Conservation (phyloP, 37 sponge, comb jelly and placozoan genomes). For the Bolinopsis microptera region DNA sequence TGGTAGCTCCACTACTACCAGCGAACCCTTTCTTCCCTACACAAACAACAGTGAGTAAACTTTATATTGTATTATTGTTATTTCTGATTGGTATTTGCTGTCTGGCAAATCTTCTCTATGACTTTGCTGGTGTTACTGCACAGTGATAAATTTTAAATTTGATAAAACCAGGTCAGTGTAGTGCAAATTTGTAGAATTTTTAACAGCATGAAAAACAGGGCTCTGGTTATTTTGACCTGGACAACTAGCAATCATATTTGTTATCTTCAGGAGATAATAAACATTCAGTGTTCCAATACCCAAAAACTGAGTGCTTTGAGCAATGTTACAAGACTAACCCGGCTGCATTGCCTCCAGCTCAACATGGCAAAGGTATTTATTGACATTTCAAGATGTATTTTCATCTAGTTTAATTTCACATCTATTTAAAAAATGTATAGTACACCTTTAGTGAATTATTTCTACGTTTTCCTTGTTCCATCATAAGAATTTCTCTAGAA, state of each 20-base stretch:
- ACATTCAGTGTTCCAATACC: conserved; percentile 7
- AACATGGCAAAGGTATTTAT: neutral
- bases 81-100: too few species aligned
- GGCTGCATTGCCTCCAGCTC: neutral
- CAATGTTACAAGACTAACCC: neutral
- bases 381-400: too few species aligned
- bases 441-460: neutral
- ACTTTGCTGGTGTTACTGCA: too few species aligned
- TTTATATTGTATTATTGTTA: too few species aligned
- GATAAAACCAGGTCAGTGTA: too few species aligned
- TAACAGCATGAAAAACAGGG: too few species aligned
- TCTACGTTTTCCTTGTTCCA: too few species aligned
- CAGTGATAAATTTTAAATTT: too few species aligned
- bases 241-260: neutral
- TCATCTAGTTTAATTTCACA: neutral
- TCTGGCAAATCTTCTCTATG: too few species aligned
- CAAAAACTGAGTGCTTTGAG: conserved; percentile 3
- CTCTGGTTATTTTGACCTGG: too few species aligned
- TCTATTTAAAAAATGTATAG: neutral
- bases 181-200: too few species aligned
- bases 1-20: neutral
- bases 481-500: too few species aligned
- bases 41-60: neutral
- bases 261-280: neutral
- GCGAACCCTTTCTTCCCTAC: neutral